These are phyloP conservation scores for Drosophila buzzatii DNA, from an alignment of 2,888 invertebrate genomes.

Conservation along the genomic window DNA sequence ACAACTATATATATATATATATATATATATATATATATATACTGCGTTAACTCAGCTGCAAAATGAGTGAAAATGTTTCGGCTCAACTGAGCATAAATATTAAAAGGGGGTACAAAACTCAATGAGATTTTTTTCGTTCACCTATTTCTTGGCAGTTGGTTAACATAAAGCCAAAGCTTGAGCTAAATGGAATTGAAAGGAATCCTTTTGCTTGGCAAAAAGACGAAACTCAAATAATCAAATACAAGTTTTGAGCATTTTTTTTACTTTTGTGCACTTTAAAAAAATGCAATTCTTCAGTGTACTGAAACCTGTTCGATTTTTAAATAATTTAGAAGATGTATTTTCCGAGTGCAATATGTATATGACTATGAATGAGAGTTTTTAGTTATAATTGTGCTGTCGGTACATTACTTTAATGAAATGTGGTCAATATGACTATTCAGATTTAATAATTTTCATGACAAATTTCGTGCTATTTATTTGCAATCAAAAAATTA, in stretches of 20 bases:
- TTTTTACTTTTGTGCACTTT: background rate
- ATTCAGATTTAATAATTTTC: background rate
- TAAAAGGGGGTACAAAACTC: slow-evolving; percentile 31
- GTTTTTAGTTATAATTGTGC: background rate
- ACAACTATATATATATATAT: slow-evolving; percentile 16
- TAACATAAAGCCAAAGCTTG: slow-evolving; percentile 5
- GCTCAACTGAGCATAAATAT: slow-evolving; percentile 56
- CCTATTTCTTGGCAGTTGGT: slow-evolving; percentile 12
- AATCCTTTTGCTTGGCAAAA: slow-evolving; percentile 7
- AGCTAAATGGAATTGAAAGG: slow-evolving; percentile 8
- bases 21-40: background rate
- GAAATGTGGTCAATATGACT: background rate
- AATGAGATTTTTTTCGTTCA: slow-evolving; percentile 1
- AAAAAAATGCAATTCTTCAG: background rate
- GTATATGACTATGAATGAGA: too few relatives aligned
- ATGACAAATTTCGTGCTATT: background rate
- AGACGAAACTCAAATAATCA: background rate
- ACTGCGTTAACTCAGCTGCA: slow-evolving; percentile 28
- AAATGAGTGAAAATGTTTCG: slow-evolving; percentile 44
- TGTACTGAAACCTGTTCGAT: background rate
- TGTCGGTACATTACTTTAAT: background rate
- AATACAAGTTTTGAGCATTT: background rate
- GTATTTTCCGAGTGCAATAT: too few relatives aligned
- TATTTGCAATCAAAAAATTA: background rate
- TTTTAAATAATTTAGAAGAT: background rate